These are phyloP conservation scores for Atrichornis clamosus DNA, from an alignment of 2,113 vertebrate genomes.

Conservation along the genomic window DNA sequence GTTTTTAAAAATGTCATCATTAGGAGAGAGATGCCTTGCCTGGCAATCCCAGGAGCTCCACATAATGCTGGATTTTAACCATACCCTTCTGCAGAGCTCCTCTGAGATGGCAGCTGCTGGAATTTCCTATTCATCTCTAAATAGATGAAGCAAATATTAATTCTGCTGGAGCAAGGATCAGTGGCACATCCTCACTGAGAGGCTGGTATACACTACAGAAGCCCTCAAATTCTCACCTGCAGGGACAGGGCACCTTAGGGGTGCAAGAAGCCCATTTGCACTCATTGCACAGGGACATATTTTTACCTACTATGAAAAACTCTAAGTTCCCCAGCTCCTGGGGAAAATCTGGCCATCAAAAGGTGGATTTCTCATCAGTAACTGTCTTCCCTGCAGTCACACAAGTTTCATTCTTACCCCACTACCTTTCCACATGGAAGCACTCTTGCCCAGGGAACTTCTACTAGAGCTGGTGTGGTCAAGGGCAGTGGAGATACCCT, in stretches of 20 bases:
- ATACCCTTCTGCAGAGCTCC: not conserved
- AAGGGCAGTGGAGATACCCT: not conserved
- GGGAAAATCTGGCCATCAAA: not conserved
- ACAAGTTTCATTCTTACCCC: not conserved
- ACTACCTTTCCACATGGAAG: not conserved
- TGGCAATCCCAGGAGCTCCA: not conserved
- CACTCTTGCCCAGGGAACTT: not conserved
- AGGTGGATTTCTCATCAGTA: not conserved
- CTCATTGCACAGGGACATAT: not conserved
- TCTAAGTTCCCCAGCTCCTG: not conserved
- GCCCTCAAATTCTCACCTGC: not conserved
- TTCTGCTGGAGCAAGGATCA: conserved; percentile 16
- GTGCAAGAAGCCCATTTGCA: not conserved
- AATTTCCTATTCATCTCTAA: conserved; percentile 6
- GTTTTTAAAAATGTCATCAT: conserved; percentile 50
- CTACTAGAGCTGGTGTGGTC: too few relatives aligned
- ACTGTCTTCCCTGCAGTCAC: not conserved
- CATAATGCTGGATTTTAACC: conserved; percentile 17
- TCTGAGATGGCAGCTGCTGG: conserved; percentile 32
- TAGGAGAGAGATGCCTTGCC: conserved; percentile 2
- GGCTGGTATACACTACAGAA: not conserved
- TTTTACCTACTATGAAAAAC: not conserved
- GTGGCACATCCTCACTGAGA: not conserved
- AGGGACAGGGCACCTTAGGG: not conserved
- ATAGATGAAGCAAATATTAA: conserved; percentile 22